Evolutionary conservation across 1,140 invertebrate genomes (phyloP).

Genomic region (Philotrypesis tridentata): DNA sequence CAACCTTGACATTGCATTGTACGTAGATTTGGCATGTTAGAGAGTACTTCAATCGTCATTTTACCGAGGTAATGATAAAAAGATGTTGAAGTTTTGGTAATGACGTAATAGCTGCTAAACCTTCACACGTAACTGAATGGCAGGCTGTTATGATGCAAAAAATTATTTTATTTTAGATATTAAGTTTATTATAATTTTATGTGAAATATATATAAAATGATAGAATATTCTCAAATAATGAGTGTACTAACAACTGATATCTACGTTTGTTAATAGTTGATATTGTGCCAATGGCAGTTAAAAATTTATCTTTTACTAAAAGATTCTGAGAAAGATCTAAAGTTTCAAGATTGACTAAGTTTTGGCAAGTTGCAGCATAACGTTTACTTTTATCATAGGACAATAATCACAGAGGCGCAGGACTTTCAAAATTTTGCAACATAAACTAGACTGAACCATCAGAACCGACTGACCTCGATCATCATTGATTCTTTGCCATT

Average conservation of each 20-base stretch:
- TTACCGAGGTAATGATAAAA: constrained; percentile 53
- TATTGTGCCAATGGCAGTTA: constrained; percentile 54
- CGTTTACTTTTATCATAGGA: constrained; percentile 47
- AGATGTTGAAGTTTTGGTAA: constrained; percentile 58
- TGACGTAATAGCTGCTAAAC: constrained; percentile 52
- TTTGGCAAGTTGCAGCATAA: constrained; percentile 52
- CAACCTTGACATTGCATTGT: constrained; percentile 58
- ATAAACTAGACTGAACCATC: too few species aligned
- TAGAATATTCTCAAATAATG: constrained; percentile 1
- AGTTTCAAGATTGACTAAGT: constrained; percentile 59
- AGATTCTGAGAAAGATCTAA: constrained; percentile 51
- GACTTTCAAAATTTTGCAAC: constrained; percentile 51
- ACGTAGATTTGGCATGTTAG: constrained; percentile 52
- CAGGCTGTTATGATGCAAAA: constrained; percentile 54
- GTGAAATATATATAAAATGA: background rate
- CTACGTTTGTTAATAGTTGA: constrained; percentile 51
- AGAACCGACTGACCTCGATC: constrained; percentile 54
- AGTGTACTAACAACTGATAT: constrained; percentile 56
- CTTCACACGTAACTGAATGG: constrained; percentile 49
- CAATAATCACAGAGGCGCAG: constrained; percentile 50
- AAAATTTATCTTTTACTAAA: constrained; percentile 50
- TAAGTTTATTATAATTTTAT: background rate
- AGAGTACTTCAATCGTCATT: constrained; percentile 54
- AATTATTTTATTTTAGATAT: background rate
- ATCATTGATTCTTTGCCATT: constrained; percentile 64